Evolutionary conservation across 1,140 invertebrate species (phyloP).

Genomic region (Anoplolepis gracilipes): DNA sequence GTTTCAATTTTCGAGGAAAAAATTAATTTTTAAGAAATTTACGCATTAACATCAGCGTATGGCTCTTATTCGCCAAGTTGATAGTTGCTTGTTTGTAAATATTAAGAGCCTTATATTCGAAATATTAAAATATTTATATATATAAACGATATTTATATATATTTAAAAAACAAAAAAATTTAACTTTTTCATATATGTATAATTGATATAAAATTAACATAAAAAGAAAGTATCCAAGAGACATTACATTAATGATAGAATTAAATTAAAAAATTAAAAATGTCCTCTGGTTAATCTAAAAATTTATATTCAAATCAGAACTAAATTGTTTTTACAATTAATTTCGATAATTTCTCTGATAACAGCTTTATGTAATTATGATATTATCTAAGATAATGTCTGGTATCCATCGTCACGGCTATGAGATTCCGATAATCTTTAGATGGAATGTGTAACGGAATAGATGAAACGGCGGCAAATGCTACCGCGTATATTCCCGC

Average conservation of each 20-base stretch:
- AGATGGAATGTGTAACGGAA: constrained; percentile 54
- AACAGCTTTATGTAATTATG: background rate
- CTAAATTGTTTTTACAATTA: background rate
- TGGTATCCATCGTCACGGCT: background rate
- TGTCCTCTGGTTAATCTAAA: background rate
- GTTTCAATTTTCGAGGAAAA: too few relatives aligned
- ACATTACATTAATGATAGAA: background rate
- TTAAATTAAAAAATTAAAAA: background rate
- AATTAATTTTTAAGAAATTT: too few relatives aligned
- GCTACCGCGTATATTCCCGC: constrained; percentile 15
- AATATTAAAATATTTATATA: too few relatives aligned
- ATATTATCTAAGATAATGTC: background rate
- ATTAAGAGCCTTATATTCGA: too few relatives aligned
- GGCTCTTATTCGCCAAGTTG: too few relatives aligned
- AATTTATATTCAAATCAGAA: background rate
- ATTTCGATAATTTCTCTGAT: background rate
- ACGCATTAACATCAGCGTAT: too few relatives aligned
- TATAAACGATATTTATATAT: background rate
- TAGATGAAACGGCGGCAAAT: constrained; percentile 58
- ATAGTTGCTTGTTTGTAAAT: too few relatives aligned
- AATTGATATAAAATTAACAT: too few relatives aligned
- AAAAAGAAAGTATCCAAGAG: background rate
- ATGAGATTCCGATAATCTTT: constrained; percentile 44
- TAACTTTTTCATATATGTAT: background rate
- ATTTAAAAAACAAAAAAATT: background rate